phyloP scores from a whole-genome alignment of 2,113 vertebrate genomes.

The Rhea pennata region DNA sequence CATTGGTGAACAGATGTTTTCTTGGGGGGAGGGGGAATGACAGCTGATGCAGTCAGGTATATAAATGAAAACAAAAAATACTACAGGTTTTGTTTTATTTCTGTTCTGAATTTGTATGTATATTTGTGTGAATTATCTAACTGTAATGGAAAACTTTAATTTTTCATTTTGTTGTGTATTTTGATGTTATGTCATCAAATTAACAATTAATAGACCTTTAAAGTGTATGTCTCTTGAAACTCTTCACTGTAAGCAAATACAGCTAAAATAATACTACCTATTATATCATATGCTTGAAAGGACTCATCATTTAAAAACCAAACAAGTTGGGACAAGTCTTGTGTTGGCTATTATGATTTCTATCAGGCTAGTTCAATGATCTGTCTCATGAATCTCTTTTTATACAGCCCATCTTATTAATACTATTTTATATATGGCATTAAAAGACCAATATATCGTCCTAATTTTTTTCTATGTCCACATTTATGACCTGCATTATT shows the following conservation, averaged over 20 bases:
- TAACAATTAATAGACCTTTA: constrained; percentile 19
- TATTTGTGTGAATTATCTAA: neutral
- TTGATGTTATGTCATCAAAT: neutral
- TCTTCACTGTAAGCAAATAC: constrained; percentile 22
- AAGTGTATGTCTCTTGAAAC: neutral
- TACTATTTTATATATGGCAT: neutral
- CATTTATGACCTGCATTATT: neutral
- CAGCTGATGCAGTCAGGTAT: constrained; percentile 21
- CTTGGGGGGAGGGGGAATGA: neutral
- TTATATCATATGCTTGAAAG: constrained; percentile 37
- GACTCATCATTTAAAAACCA: constrained; percentile 17
- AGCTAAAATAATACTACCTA: neutral
- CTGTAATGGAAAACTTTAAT: neutral
- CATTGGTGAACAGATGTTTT: constrained; percentile 37
- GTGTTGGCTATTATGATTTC: neutral
- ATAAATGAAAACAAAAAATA: neutral
- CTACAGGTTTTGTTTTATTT: neutral
- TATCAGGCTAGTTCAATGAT: neutral
- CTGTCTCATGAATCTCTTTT: neutral
- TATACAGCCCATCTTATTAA: neutral
- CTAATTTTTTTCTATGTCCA: neutral
- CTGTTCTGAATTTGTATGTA: neutral
- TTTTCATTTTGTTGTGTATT: neutral
- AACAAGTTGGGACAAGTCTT: neutral
- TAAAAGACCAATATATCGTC: neutral